Evolutionary conservation across 2,797 vertebrate genomes (phyloP).

Genomic region (Craterocephalus amniculus): DNA sequence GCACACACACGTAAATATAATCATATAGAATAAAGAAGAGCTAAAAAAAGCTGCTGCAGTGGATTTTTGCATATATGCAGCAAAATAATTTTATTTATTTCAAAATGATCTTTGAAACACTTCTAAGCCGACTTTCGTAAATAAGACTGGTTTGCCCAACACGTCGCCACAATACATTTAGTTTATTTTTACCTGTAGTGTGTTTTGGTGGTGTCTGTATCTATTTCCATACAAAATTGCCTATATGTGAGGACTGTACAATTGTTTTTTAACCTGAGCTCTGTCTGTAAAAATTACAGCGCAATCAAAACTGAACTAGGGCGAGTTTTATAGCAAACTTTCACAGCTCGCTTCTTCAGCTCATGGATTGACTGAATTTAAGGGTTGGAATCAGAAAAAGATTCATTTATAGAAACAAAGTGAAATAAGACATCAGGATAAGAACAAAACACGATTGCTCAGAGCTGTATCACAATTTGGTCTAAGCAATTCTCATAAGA

Average conservation of each 20-base stretch:
- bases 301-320: not conserved
- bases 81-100: not conserved
- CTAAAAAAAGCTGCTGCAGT: not conserved
- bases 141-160: not conserved
- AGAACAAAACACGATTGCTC: not conserved
- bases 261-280: conserved; percentile 51
- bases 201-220: conserved; percentile 59
- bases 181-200: conserved; percentile 32
- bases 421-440: conserved; percentile 2
- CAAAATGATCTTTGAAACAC: not conserved
- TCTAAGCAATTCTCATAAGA: conserved; percentile 62
- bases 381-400: not conserved
- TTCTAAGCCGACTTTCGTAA: conserved; percentile 4
- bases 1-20: conserved; percentile 12
- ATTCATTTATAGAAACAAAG: conserved; percentile 5
- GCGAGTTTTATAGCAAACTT: conserved; percentile 22
- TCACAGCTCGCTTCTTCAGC: conserved; percentile 4
- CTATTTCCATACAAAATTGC: conserved; percentile 47
- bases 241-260: conserved; percentile 46
- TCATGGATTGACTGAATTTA: conserved; percentile 1
- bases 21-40: conserved; percentile 5
- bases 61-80: not conserved
- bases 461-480: conserved; percentile 30
- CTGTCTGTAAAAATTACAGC: conserved; percentile 7
- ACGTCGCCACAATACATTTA: conserved; percentile 38